Evolutionary conservation across 2,888 invertebrate species (phyloP).

Genomic region (Microctonus brassicae): DNA sequence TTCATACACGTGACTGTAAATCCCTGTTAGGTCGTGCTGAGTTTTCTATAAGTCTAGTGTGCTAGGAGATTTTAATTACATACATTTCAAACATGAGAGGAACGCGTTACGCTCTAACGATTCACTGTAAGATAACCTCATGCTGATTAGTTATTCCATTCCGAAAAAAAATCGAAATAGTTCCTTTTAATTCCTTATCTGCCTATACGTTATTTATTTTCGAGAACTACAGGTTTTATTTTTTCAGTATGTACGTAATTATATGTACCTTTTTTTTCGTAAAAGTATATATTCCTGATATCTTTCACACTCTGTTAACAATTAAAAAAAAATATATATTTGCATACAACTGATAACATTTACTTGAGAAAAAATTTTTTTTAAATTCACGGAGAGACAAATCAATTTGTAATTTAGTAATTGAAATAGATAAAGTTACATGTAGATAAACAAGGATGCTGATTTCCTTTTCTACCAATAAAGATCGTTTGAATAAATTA

Average conservation of each 20-base stretch:
- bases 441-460: neutral
- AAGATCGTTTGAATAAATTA: conserved; percentile 7
- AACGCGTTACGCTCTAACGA: conserved; percentile 15
- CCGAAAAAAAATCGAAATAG: neutral
- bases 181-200: neutral
- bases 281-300: no score
- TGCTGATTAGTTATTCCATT: conserved; percentile 10
- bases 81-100: neutral
- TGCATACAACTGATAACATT: neutral
- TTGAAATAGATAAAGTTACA: conserved; percentile 4
- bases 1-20: conserved; percentile 22
- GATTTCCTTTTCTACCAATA: neutral
- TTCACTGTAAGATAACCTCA: conserved; percentile 11
- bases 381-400: neutral
- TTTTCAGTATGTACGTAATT: no score
- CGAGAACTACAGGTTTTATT: neutral
- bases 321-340: no score
- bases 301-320: no score
- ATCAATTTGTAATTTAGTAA: neutral
- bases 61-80: neutral
- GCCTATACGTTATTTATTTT: neutral
- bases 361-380: neutral
- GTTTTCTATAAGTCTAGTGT: neutral
- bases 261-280: no score
- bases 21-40: neutral